Percentiles rank a stretch among this genome's conserved stretches.
Conservation (phyloP, 2,113 vertebrate genomes). For the Ginglymostoma cirratum region DNA sequence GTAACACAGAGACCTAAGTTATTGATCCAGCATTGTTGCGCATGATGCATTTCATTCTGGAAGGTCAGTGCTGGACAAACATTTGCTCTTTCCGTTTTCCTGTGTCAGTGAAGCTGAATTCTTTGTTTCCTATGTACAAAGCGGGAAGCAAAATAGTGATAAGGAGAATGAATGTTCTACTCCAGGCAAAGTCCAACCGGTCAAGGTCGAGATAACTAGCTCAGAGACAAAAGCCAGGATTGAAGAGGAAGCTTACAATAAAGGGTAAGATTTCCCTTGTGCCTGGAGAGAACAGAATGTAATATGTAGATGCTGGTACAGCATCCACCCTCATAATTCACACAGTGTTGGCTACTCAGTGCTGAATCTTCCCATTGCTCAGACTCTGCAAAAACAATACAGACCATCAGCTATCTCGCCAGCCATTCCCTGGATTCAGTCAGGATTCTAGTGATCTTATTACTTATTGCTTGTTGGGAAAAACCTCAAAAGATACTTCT, state of each 20-base stretch:
- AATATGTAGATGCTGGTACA: background rate
- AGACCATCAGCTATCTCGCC: background rate
- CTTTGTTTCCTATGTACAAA: constrained; percentile 60
- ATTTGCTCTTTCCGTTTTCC: background rate
- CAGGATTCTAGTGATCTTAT: background rate
- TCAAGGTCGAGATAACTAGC: constrained; percentile 65
- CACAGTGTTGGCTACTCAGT: background rate
- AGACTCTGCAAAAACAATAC: too few species aligned
- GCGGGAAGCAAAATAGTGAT: constrained; percentile 73
- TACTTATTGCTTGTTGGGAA: background rate
- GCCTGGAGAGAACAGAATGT: background rate
- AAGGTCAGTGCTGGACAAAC: background rate
- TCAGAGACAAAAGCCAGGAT: constrained; percentile 79
- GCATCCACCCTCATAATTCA: background rate
- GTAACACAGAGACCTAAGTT: background rate
- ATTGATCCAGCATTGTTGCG: background rate
- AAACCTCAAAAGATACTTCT: background rate
- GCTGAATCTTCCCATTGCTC: background rate
- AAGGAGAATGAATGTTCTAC: constrained; percentile 61
- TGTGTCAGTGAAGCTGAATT: background rate
- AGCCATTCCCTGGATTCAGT: background rate
- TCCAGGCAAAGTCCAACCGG: constrained; percentile 55
- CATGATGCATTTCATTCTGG: background rate
- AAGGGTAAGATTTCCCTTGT: constrained; percentile 65
- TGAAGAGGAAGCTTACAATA: constrained; percentile 84